Conservation (phyloP, 2,113 vertebrate genomes). For the Chrysochloris asiatica region DNA sequence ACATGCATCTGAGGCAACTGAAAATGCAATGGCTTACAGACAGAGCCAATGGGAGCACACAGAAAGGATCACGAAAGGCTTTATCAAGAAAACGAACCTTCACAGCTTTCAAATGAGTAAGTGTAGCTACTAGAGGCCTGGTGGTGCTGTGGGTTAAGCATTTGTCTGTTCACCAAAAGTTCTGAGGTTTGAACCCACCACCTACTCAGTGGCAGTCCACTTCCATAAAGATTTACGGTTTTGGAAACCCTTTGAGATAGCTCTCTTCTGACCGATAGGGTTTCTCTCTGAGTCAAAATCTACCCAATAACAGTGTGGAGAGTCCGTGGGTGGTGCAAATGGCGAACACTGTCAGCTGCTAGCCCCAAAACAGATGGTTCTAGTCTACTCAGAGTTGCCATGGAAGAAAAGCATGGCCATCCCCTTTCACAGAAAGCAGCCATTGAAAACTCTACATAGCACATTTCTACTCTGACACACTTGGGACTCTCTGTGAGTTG, state of each 20-base stretch:
- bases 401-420: neutral
- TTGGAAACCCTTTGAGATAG: too few relatives aligned
- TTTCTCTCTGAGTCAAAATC: too few relatives aligned
- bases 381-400: neutral
- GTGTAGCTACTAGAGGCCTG: neutral
- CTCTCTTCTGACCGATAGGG: too few relatives aligned
- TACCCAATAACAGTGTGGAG: too few relatives aligned
- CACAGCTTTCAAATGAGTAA: neutral
- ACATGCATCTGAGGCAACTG: too few relatives aligned
- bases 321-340: neutral
- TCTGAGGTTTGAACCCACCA: too few relatives aligned
- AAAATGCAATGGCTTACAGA: rapidly evolving
- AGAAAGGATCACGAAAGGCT: neutral
- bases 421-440: neutral
- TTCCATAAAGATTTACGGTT: too few relatives aligned
- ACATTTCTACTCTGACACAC: neutral
- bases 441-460: neutral
- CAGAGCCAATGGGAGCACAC: neutral
- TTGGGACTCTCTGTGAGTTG: neutral
- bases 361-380: neutral
- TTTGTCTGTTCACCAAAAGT: too few relatives aligned
- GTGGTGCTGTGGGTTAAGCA: too few relatives aligned
- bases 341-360: neutral
- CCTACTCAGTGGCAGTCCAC: too few relatives aligned
- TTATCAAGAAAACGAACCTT: neutral